A percentile compares a stretch with the other conserved stretches of the same genome.
These are phyloP conservation scores for Glossosoma conforme DNA, from an alignment of 1,140 invertebrate species.

Conservation along the genomic window DNA sequence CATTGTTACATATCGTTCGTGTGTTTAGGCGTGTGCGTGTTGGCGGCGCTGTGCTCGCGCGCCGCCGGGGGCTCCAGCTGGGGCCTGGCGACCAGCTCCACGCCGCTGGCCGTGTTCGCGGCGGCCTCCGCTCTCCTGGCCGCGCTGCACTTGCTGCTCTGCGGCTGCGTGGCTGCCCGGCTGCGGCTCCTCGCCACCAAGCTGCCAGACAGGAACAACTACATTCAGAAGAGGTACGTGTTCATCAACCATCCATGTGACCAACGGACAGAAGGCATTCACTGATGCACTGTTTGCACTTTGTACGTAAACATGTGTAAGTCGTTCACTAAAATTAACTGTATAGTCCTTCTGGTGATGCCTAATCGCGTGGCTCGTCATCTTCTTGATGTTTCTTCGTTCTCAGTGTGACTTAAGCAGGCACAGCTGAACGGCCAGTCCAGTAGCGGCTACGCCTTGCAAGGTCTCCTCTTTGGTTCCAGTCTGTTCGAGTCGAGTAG, in stretches of 20 bases:
- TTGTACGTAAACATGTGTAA: neutral
- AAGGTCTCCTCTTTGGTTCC: no score
- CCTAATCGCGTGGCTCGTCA: no score
- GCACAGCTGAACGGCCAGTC: no score
- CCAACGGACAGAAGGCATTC: neutral
- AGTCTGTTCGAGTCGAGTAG: no score
- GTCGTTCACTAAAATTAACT: neutral
- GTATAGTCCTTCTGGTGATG: constrained; percentile 31
- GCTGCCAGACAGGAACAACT: constrained; percentile 41
- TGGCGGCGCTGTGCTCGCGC: constrained; percentile 37
- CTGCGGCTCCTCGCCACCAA: constrained; percentile 41
- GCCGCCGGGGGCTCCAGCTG: constrained; percentile 42
- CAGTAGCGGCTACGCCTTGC: no score
- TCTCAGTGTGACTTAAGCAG: no score
- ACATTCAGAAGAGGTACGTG: constrained; percentile 39
- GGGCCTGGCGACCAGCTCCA: constrained; percentile 40
- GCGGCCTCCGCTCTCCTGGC: constrained; percentile 40
- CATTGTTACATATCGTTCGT: neutral
- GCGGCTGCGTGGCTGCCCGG: constrained; percentile 37
- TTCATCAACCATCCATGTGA: no score
- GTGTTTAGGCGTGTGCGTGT: constrained; percentile 40
- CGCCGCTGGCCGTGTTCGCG: constrained; percentile 40
- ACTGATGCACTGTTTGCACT: neutral
- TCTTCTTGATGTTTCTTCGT: no score
- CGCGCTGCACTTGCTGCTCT: constrained; percentile 38